Base-by-base conservation (phyloP, 2,797 vertebrate species). In the Taenioides sp. region DNA sequence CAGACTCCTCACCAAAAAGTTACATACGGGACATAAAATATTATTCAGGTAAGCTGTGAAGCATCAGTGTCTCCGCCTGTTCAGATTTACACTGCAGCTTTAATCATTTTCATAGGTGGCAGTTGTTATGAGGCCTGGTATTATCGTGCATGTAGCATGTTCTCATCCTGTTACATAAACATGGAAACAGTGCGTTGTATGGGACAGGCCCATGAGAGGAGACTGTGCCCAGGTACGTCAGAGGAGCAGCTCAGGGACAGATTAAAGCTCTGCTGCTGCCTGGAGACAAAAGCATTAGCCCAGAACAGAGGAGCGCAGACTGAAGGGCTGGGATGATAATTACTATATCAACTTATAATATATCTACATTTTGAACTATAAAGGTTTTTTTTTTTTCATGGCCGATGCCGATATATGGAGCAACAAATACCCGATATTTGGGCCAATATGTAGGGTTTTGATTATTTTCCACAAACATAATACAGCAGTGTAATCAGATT, bases 231-330 rank as follows among this genome's bases (percentile, higher is more conserved):
- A 81, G 89, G 89, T 93, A 88, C 80, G 83, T 90, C 89, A 89
- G 74, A 86, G 75, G 71, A 34, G 76, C 64, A 67, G 85, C 84
- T 80, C 79, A 37, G 37, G 80, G 86, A 90, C 80, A 83, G 88
- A 90, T 86, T 91, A 91, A 77, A 81, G 74, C 71, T 20, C 59
- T 11, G 59, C 60, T 62, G 85, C 86, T 89, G 89, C 89, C 69
- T 86, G 86, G 88, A 90, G 83, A 93, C 88, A 76, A 80, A 80
- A 75, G 74, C 80, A 91, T 89, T 87, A 90, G 84, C 84, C 77
- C 79, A 9, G 82, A 70, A 83, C 80, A 78, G 83, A 86, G 76
- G 81, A 88, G 86, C 80, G 79, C 74, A 65, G 58, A 82, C 77
- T 86, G 86, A 89, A 90, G 59, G 73, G 77, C 74, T 70, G 16